phyloP scores from a whole-genome alignment of 2,888 invertebrate genomes.

The Limenitis camilla region DNA sequence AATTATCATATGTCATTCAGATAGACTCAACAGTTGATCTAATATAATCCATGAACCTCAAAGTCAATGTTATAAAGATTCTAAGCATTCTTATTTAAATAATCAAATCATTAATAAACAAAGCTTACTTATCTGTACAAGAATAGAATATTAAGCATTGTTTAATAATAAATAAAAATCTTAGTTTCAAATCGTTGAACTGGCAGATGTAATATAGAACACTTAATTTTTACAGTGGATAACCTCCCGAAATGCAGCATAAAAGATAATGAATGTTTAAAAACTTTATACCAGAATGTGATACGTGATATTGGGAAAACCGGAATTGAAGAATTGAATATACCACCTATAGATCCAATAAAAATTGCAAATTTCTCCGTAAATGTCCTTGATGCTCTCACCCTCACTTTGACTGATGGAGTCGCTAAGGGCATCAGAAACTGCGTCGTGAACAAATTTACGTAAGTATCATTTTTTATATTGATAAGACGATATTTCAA shows the following conservation, averaged over 20 bases:
- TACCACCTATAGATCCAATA: slow-evolving; percentile 17
- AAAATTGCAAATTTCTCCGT: slow-evolving; percentile 7
- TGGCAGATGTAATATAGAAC: not conserved
- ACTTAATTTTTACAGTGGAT: slow-evolving; percentile 5
- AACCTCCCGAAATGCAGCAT: slow-evolving; percentile 11
- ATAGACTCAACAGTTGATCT: too few species aligned
- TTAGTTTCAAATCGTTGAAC: too few species aligned
- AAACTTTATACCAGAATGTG: slow-evolving; percentile 6
- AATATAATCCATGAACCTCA: too few species aligned
- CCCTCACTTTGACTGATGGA: slow-evolving; percentile 13
- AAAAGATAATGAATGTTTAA: slow-evolving; percentile 16
- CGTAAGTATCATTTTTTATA: slow-evolving; percentile 10
- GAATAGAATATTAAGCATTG: too few species aligned
- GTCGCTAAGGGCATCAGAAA: slow-evolving; percentile 7
- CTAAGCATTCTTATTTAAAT: too few species aligned
- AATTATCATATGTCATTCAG: too few species aligned
- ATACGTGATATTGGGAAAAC: not conserved
- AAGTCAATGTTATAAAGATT: too few species aligned
- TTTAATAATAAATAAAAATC: too few species aligned
- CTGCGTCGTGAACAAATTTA: slow-evolving; percentile 9
- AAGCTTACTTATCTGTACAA: too few species aligned
- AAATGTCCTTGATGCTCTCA: slow-evolving; percentile 7
- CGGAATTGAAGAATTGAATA: slow-evolving; percentile 3
- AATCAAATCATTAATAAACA: too few species aligned
- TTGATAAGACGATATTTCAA: too few species aligned